Conservation (phyloP, 53 echinoderm and acorn worm genomes). For the Hippasteria phrygiana region DNA sequence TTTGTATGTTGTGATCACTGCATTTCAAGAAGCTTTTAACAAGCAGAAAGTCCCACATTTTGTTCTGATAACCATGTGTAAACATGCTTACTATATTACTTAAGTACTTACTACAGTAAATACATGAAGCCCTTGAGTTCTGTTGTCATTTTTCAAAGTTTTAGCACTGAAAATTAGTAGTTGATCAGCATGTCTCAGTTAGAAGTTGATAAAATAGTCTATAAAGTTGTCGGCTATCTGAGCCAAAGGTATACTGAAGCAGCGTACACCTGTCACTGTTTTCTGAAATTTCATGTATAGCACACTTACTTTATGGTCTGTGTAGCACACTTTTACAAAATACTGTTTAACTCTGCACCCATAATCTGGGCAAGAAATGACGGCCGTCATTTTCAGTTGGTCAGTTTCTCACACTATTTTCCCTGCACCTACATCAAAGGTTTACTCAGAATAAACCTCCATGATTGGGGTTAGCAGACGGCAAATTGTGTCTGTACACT, state of each 20-base stretch:
- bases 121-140: no score
- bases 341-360: neutral
- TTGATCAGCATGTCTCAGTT: no score
- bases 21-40: neutral
- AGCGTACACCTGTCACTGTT: neutral
- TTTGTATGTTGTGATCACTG: neutral
- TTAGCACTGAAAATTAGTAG: no score
- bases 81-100: no score
- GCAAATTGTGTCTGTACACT: conserved; percentile 64
- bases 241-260: no score
- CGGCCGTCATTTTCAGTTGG: conserved; percentile 46
- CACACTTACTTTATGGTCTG: conserved; percentile 8
- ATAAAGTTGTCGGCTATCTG: no score
- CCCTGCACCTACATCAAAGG: conserved; percentile 54
- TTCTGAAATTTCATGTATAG: conserved; percentile 15
- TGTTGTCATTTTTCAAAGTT: no score
- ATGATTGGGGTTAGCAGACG: conserved; percentile 49
- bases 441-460: conserved; percentile 41
- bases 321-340: conserved; percentile 46
- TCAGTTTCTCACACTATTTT: conserved; percentile 27
- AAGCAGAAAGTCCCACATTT: neutral
- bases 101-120: no score
- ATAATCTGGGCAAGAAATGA: conserved; percentile 32
- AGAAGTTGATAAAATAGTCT: no score
- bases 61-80: no score